These are phyloP conservation scores for Corythornis leucogaster DNA, from an alignment of 2,797 vertebrate species.

Conservation along the genomic window DNA sequence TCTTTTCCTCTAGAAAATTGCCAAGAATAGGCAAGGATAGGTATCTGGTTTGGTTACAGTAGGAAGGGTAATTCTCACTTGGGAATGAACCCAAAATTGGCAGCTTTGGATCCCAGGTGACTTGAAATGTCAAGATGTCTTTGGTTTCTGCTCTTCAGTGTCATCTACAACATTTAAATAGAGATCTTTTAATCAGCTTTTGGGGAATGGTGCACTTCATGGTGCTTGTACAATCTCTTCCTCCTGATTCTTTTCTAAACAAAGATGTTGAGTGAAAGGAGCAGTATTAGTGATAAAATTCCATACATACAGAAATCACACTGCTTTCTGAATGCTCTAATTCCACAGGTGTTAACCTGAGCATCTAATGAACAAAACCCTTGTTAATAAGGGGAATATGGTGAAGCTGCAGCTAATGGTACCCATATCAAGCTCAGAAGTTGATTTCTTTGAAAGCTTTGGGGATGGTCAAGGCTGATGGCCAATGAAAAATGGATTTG, in stretches of 20 bases:
- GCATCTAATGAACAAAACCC: background rate
- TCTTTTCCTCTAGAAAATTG: background rate
- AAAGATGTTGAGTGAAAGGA: background rate
- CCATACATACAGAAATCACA: accelerated
- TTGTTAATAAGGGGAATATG: background rate
- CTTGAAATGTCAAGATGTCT: background rate
- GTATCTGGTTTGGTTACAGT: background rate
- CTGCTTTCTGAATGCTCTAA: background rate
- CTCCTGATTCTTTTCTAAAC: background rate
- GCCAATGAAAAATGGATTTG: background rate
- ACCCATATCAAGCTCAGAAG: background rate
- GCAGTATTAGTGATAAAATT: background rate
- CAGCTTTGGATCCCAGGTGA: background rate
- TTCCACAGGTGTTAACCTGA: background rate
- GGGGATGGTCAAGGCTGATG: background rate
- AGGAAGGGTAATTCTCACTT: background rate
- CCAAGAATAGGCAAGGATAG: background rate
- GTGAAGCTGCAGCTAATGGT: background rate
- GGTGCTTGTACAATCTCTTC: background rate
- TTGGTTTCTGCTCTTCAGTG: background rate
- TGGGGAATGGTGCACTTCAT: background rate
- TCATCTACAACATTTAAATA: background rate
- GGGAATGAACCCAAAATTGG: background rate
- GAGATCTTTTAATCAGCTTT: background rate
- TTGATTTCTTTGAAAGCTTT: background rate